phyloP scores from a whole-genome alignment of 2,797 vertebrate species.

The Paratrypauchen microcephalus region DNA sequence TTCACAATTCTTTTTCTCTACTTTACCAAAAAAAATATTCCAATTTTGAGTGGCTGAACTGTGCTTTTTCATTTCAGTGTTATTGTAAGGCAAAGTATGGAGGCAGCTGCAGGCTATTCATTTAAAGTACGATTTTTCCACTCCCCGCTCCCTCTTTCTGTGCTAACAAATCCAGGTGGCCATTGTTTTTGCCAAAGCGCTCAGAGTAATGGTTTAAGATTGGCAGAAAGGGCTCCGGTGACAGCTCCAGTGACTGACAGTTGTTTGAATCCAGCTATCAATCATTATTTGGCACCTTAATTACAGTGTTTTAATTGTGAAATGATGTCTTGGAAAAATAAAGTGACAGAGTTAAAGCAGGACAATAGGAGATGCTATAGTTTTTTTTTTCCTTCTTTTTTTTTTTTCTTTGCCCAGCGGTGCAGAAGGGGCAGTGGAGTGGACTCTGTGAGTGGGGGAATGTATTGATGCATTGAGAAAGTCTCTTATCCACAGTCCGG shows the following conservation, averaged over 20 bases:
- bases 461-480: slow-evolving; percentile 13
- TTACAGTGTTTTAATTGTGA: slow-evolving; percentile 27
- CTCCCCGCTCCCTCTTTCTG: slow-evolving; percentile 42
- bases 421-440: slow-evolving; percentile 6
- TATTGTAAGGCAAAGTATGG: slow-evolving; percentile 36
- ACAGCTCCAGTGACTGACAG: slow-evolving; percentile 49
- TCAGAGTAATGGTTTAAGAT: slow-evolving; percentile 36
- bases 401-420: background rate
- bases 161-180: slow-evolving; percentile 65
- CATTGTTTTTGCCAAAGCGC: slow-evolving; percentile 63
- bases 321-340: slow-evolving; percentile 16
- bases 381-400: background rate
- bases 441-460: slow-evolving; percentile 1
- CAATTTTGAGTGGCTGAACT: background rate
- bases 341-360: slow-evolving; percentile 4
- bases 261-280: slow-evolving; percentile 47
- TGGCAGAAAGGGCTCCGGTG: slow-evolving; percentile 42
- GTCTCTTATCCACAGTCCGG: background rate
- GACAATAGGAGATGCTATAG: background rate
- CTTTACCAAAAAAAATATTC: slow-evolving; percentile 4
- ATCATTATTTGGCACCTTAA: slow-evolving; percentile 38
- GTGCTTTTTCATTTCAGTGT: slow-evolving; percentile 8
- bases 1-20: background rate
- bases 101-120: slow-evolving; percentile 58
- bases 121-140: slow-evolving; percentile 47